These are phyloP conservation scores for Glaucopsyche alexis DNA, from an alignment of 2,888 invertebrate genomes.

Conservation along the genomic window DNA sequence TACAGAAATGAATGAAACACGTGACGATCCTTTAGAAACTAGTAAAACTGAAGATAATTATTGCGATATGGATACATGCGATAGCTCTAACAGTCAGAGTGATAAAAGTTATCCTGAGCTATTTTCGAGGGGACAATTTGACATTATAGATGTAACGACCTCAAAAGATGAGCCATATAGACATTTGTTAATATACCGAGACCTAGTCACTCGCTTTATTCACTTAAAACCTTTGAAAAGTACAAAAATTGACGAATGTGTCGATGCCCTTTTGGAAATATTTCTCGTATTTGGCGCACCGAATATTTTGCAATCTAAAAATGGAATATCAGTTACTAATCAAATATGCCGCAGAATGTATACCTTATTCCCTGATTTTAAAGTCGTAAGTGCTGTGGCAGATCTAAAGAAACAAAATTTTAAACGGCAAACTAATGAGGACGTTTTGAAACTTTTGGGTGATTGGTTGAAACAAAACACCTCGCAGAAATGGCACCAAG, in stretches of 20 bases:
- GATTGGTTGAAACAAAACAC: constrained; percentile 50
- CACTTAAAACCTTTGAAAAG: constrained; percentile 54
- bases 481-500: constrained; percentile 54
- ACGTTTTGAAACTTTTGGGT: constrained; percentile 51
- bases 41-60: constrained; percentile 12
- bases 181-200: constrained; percentile 55
- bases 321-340: constrained; percentile 50
- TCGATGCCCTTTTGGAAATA: constrained; percentile 52
- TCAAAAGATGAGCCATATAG: constrained; percentile 51
- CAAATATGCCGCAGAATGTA: constrained; percentile 53
- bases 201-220: constrained; percentile 51
- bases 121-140: constrained; percentile 55
- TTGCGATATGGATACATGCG: constrained; percentile 28
- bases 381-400: constrained; percentile 48
- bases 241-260: constrained; percentile 49
- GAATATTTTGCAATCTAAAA: constrained; percentile 58
- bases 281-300: constrained; percentile 58
- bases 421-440: constrained; percentile 51
- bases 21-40: constrained; percentile 33
- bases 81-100: constrained; percentile 18
- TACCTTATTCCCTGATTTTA: constrained; percentile 47
- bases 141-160: constrained; percentile 51
- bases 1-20: not conserved
- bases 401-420: constrained; percentile 41
- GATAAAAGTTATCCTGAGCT: constrained; percentile 48